These are phyloP conservation scores for Drosophila willistoni DNA, from an alignment of 1,140 invertebrate genomes.

Conservation along the genomic window DNA sequence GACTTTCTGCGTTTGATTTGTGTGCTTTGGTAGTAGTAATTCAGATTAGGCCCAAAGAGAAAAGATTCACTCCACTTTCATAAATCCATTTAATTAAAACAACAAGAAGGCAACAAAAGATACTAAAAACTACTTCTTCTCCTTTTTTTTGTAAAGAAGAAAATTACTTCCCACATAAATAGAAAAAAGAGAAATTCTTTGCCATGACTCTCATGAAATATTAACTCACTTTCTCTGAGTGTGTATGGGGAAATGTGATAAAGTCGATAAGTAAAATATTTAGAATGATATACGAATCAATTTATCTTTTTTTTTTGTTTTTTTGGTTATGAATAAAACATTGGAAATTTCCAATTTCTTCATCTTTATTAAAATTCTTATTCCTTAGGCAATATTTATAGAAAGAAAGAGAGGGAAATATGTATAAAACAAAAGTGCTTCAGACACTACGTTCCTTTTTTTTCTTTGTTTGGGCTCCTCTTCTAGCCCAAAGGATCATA, in stretches of 20 bases:
- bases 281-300: conserved; percentile 1
- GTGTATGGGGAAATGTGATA: background rate
- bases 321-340: conserved; percentile 9
- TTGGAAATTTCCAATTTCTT: conserved; percentile 17
- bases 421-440: background rate
- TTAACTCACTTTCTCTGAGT: background rate
- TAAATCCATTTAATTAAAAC: conserved; percentile 9
- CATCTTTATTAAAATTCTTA: conserved; percentile 11
- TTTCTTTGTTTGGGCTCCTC: too few relatives aligned
- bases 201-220: too few relatives aligned
- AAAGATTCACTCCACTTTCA: background rate
- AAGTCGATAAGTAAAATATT: conserved; percentile 4
- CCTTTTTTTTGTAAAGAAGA: background rate
- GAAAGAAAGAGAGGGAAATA: background rate
- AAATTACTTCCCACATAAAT: background rate
- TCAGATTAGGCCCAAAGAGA: background rate
- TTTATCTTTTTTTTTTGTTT: background rate
- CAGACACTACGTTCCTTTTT: background rate
- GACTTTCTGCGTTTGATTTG: conserved; percentile 13
- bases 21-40: background rate
- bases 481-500: too few relatives aligned
- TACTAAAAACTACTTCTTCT: background rate
- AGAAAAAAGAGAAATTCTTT: background rate
- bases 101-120: background rate
- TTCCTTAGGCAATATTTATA: conserved; percentile 14